These are phyloP conservation scores for Thamnaconus septentrionalis DNA, from an alignment of 2,113 vertebrate species.

Conservation along the genomic window DNA sequence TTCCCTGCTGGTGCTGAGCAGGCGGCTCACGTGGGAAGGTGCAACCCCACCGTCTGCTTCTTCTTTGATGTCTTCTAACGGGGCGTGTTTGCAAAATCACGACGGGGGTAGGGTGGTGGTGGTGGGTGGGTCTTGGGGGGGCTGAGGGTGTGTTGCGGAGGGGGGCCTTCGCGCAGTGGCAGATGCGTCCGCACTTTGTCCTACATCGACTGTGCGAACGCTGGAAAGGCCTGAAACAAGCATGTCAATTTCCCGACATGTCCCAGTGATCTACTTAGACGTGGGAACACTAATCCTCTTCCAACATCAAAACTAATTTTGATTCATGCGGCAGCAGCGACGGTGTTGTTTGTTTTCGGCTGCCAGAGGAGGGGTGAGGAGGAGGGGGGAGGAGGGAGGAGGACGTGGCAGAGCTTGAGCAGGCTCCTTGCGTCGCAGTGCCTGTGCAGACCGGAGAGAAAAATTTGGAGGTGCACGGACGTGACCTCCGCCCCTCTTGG, in stretches of 20 bases:
- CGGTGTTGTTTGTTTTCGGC: too few species aligned
- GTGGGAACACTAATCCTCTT: constrained; percentile 32
- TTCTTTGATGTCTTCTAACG: constrained; percentile 7
- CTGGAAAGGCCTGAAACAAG: constrained; percentile 6
- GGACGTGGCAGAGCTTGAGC: too few species aligned
- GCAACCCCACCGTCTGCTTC: not conserved
- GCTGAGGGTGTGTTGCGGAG: not conserved
- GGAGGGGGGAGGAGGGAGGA: too few species aligned
- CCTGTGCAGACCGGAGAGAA: too few species aligned
- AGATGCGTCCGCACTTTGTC: not conserved
- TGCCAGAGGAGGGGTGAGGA: too few species aligned
- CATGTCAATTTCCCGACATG: constrained; percentile 40
- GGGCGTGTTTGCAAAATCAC: not conserved
- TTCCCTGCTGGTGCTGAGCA: too few species aligned
- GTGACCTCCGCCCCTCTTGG: too few species aligned
- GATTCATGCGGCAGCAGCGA: constrained; percentile 15
- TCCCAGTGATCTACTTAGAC: constrained; percentile 25
- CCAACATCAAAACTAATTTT: constrained; percentile 6
- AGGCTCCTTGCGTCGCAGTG: too few species aligned
- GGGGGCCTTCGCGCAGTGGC: not conserved
- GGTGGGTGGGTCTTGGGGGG: constrained; percentile 4
- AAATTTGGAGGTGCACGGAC: too few species aligned
- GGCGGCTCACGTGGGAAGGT: too few species aligned
- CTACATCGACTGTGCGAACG: constrained; percentile 5
- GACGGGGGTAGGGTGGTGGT: not conserved